Conservation (phyloP, 2,113 vertebrate species). For the Trichechus manatus region DNA sequence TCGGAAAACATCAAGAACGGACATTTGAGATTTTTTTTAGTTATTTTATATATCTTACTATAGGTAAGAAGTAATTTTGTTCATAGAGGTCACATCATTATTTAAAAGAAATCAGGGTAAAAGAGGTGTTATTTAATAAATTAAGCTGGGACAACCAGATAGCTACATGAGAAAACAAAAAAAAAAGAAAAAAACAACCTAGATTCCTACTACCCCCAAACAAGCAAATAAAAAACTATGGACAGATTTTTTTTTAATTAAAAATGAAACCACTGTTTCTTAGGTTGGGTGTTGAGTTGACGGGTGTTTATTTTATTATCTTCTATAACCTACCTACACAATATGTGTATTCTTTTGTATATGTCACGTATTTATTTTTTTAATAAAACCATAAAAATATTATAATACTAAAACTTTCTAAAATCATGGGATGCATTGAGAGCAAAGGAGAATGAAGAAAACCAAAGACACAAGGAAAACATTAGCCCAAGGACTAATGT, state of each 20-base stretch:
- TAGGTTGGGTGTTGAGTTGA: constrained; percentile 18
- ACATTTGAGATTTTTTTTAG: constrained; percentile 67
- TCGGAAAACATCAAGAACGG: constrained; percentile 52
- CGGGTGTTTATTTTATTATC: neutral
- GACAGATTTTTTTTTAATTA: neutral
- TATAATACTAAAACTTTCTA: constrained; percentile 31
- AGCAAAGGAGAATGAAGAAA: too few relatives aligned
- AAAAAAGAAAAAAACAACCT: neutral
- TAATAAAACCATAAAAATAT: neutral
- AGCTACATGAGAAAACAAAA: neutral
- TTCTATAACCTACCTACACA: neutral
- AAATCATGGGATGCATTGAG: neutral
- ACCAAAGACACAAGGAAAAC: too few relatives aligned
- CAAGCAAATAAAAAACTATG: neutral
- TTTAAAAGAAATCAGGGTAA: constrained; percentile 49
- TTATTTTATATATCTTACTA: neutral
- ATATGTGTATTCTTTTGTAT: neutral
- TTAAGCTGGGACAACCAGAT: neutral
- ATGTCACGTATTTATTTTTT: constrained; percentile 21
- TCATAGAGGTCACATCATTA: constrained; percentile 5
- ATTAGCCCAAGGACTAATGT: too few relatives aligned
- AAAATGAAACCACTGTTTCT: neutral
- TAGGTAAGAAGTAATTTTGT: constrained; percentile 3
- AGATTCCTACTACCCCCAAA: constrained; percentile 29
- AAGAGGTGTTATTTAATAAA: neutral